Base-by-base conservation (phyloP, 2,888 invertebrate species). In the Dorcus hopei region DNA sequence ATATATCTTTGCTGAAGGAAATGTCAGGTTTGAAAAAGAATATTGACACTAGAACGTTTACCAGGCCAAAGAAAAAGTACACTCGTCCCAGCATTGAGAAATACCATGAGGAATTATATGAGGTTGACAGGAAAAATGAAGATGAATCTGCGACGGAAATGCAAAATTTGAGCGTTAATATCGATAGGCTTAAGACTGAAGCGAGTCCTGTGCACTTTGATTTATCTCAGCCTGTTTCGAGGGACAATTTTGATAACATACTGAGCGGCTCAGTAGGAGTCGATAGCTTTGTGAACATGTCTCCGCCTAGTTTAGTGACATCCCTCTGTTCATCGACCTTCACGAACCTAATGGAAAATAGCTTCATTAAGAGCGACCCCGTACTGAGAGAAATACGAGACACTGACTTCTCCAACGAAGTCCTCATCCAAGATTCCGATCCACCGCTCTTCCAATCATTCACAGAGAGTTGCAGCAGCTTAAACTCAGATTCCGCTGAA, bases 31-130 rank as follows among this genome's bases (percentile, higher is more conserved):
- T 33, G 16, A 81, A 79, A 64, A 81, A 81, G 70, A 81, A 80
- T 61, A 84, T 88, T 68, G 88, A 89, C 72, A 85, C 87, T 0
- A 80, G 88, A 68, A 89, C 89, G 8, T 89, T 85, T 74, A 88
- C 88, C 52, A 82, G 84, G 66, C 86, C 87, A 19, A 88, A 88
- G 72, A 86, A 85, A 70, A 80, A 84, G 56, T 74, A 78, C 9
- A 80, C 75, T 38, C 80, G 87, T 58, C 84, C 85, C 39, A 85
- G 84, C 69, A 84, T 88, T 62, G 87, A 87, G 60, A 81, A 72
- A 54, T 76, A 71, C 57, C 72, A 74, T 57, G 70, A 60, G 40
- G 57, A 57, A 52, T 38, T 52, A n/a, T 48, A 43, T 49, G 58
- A 57, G 33, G 23, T 43, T n/a, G 45, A n/a, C 6, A 54, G 54